These are phyloP conservation scores for Carassius gibelio DNA, from an alignment of 2,113 vertebrate genomes.

Conservation along the genomic window DNA sequence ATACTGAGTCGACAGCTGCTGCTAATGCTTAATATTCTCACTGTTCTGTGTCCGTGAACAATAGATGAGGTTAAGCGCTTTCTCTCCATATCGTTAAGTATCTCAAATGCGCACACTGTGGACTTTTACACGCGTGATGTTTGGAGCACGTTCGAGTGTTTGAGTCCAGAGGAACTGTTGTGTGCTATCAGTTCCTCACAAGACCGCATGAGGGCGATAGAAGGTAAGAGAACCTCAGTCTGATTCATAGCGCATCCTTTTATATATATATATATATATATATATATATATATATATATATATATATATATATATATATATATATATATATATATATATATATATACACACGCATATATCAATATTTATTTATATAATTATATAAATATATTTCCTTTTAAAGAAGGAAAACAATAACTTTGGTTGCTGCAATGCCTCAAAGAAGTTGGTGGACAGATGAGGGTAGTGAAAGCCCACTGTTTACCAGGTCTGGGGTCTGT, in stretches of 20 bases:
- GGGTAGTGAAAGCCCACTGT: too few relatives aligned
- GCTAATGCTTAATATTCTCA: not conserved
- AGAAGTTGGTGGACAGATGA: conserved; percentile 68
- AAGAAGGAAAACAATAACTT: conserved; percentile 65
- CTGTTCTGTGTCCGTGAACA: not conserved
- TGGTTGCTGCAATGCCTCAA: conserved; percentile 81
- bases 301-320: too few relatives aligned
- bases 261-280: too few relatives aligned
- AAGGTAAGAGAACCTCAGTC: not conserved
- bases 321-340: too few relatives aligned
- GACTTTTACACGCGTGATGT: conserved; percentile 84
- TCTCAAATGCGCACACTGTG: conserved; percentile 86
- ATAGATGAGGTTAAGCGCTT: conserved; percentile 77
- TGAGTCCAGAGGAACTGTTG: conserved; percentile 76
- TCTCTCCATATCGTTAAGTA: conserved; percentile 71
- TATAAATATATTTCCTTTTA: not conserved
- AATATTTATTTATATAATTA: too few relatives aligned
- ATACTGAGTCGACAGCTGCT: not conserved
- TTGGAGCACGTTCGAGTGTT: conserved; percentile 62
- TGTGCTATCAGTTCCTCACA: conserved; percentile 32
- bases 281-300: too few relatives aligned
- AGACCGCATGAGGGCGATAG: conserved; percentile 61
- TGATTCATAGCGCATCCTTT: too few relatives aligned
- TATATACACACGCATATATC: too few relatives aligned
- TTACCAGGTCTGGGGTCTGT: too few relatives aligned